Evolutionary conservation across 2,113 vertebrate genomes (phyloP), one percentile per base, ranked within the genome.

Genomic region (Brachyhypopomus gauderio): DNA sequence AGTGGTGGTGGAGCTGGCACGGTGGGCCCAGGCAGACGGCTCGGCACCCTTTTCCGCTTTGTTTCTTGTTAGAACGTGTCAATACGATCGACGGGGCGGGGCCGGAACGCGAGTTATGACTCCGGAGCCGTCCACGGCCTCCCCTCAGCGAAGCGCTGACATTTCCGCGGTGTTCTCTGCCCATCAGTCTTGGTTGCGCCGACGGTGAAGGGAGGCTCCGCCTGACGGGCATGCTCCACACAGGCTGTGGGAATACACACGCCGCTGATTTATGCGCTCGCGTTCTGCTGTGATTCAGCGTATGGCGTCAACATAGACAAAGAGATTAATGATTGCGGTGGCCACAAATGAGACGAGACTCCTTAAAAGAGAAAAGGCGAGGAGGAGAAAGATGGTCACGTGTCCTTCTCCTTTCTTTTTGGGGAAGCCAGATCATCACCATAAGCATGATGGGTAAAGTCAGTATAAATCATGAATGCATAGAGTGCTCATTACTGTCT

Each of bases 391-490:
- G 88, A 91, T 84, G 86, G 85, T 88, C 84, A 81, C 85, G 72
- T 63, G 70, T 75, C 72, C 58, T 85, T 89, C 75, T 3, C 84
- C 73, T 84, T 80, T 86, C 80, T 55, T 81, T 78, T 79, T 59
- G 84, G 64, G 30, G 58, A 75, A 75, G 77, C 72, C 80, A 87
- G 86, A 85, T 88, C 90, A 90, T 88, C 85, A 83, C 89, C 89
- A 41, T 86, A 89, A 87, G 86, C 85, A 85, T 64, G 85, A 87
- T 90, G 88, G 88, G 88, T 88, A 87, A 88, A 91, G 90, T 89
- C 91, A 80, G 89, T 89, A 93, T 93, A 91, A 93, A 92, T 93
- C 92, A 93, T 93, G 93, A 94, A 92, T 91, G 91, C 90, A 85
- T 85, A 38, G 85, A 85, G 83, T 90, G 88, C 91, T 94, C 92